Conservation (phyloP, 2,888 invertebrate species). For the Cacoxenus indagator region DNA sequence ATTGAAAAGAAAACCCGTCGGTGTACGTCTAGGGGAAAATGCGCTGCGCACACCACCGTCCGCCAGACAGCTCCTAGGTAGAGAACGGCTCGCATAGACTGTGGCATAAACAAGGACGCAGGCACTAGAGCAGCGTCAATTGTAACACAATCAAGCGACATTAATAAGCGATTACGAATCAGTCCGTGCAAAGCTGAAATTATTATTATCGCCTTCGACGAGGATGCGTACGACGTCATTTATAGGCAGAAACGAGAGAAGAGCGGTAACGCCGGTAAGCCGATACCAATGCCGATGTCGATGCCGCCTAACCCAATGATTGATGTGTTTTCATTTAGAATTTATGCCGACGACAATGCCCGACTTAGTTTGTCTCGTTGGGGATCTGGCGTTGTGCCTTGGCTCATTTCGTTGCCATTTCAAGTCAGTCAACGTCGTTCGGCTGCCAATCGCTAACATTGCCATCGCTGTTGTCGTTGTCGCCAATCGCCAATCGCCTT, state of each 20-base stretch:
- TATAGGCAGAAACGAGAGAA: neutral
- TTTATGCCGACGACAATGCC: conserved; percentile 45
- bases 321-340: conserved; percentile 64
- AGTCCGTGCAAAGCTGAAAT: conserved; percentile 28
- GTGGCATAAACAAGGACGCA: neutral
- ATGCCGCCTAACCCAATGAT: conserved; percentile 50
- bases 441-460: neutral
- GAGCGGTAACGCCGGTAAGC: neutral
- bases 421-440: conserved; percentile 19
- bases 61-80: too few relatives aligned
- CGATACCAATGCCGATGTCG: neutral
- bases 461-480: neutral
- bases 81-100: too few relatives aligned
- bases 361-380: neutral
- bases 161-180: conserved; percentile 30
- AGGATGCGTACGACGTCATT: too few relatives aligned
- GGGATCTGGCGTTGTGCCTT: neutral
- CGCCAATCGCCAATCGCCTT: neutral
- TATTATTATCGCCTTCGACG: conserved; percentile 22
- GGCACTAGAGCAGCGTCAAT: conserved; percentile 6
- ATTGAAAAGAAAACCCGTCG: too few relatives aligned
- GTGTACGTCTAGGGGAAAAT: too few relatives aligned
- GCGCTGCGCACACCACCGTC: too few relatives aligned
- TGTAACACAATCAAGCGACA: conserved; percentile 27
- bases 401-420: conserved; percentile 17